These are phyloP conservation scores for Ascaphus truei DNA, from an alignment of 2,113 vertebrate species.

Conservation along the genomic window DNA sequence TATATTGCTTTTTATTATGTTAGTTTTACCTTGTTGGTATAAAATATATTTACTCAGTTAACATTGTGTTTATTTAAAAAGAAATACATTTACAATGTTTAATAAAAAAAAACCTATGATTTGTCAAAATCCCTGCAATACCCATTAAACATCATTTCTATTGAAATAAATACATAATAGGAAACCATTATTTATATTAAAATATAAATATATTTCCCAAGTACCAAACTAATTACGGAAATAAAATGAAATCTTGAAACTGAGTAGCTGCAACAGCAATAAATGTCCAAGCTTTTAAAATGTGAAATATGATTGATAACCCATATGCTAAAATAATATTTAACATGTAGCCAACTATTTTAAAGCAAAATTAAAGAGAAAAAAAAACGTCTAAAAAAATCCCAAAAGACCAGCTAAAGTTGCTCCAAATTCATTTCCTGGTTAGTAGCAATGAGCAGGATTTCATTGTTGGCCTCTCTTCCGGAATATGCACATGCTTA, in stretches of 20 bases:
- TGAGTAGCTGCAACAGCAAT: constrained; percentile 21
- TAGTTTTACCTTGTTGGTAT: no score
- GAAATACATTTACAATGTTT: neutral
- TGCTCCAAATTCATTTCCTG: constrained; percentile 34
- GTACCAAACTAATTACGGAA: constrained; percentile 28
- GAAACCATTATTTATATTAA: constrained; percentile 34
- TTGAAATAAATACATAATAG: constrained; percentile 33
- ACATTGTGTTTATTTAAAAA: constrained; percentile 29
- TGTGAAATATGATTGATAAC: constrained; percentile 37
- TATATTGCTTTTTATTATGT: no score
- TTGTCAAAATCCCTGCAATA: constrained; percentile 19
- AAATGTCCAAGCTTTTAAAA: constrained; percentile 29
- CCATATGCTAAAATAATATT: constrained; percentile 17
- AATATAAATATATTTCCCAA: constrained; percentile 9
- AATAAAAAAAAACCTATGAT: constrained; percentile 17
- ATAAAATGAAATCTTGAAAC: constrained; percentile 33
- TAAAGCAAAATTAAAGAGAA: constrained; percentile 32
- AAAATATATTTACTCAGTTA: no score
- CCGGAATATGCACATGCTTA: neutral
- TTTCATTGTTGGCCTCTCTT: constrained; percentile 1
- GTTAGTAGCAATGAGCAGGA: constrained; percentile 23
- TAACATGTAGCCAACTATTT: constrained; percentile 17
- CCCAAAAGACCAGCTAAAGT: neutral
- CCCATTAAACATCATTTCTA: constrained; percentile 26
- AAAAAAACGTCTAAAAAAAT: constrained; percentile 17